phyloP scores from a whole-genome alignment of 2,797 vertebrate species.

The Sebastiscus tertius region DNA sequence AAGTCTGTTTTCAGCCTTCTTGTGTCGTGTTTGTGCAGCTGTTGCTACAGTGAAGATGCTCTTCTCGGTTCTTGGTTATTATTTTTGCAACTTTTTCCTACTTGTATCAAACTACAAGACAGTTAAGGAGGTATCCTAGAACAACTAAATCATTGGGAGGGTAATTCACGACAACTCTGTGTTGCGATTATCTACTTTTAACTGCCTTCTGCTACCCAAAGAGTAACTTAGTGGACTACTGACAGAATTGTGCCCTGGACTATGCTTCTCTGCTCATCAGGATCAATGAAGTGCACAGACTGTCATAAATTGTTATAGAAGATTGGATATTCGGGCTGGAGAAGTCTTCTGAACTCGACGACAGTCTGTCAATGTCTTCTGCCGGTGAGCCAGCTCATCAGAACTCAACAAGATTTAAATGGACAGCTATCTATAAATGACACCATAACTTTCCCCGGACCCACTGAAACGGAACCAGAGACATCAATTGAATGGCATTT shows the following conservation, averaged over 20 bases:
- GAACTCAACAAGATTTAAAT: slow-evolving; percentile 12
- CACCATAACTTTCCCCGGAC: slow-evolving; percentile 8
- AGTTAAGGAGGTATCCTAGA: not conserved
- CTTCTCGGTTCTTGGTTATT: not conserved
- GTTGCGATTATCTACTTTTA: not conserved
- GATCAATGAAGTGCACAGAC: slow-evolving; percentile 11
- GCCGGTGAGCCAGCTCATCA: not conserved
- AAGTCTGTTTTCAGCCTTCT: not conserved
- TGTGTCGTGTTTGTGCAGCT: not conserved
- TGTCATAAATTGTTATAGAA: slow-evolving; percentile 29
- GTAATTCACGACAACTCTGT: not conserved
- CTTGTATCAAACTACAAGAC: not conserved
- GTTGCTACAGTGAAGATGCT: not conserved
- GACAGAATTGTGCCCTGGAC: not conserved
- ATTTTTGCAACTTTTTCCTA: not conserved
- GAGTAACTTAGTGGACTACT: not conserved
- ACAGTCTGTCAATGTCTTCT: slow-evolving; percentile 5
- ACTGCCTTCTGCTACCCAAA: not conserved
- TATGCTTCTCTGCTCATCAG: not conserved
- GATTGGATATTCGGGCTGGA: not conserved
- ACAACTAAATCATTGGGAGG: not conserved
- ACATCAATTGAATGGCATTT: not conserved
- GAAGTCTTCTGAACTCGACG: slow-evolving; percentile 1
- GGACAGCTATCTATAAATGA: slow-evolving; percentile 3
- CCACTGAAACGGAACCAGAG: not conserved